Base-by-base conservation (phyloP, 2,113 vertebrate species). In the Polypterus bichir region DNA sequence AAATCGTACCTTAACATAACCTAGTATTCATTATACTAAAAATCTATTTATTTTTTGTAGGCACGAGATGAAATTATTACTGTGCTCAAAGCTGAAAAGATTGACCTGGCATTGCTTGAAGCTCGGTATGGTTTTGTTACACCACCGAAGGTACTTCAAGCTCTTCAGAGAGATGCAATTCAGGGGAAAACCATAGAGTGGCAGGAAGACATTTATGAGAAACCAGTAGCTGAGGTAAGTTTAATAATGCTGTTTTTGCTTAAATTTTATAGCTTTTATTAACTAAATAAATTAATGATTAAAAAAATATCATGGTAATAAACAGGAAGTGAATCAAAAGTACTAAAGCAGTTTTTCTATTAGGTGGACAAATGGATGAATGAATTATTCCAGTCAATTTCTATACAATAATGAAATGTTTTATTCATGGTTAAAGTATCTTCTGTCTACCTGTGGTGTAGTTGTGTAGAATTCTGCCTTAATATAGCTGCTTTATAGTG, bases 41-140 rank as follows among this genome's bases (percentile, higher is more conserved):
- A 27, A 27, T 27, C 27, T 27, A 27, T 27, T 27, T 48, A 83
- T 60, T 78, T 79, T 76, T 67, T 72, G 59, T 78, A 98, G 96
- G 96, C 96, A 76, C 84, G 91, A 73, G 96, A 98, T 74, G 94
- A 98, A 79, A 93, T 98, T 77, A 97, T 98, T 79, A 90, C 89
- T 3, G 88, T 98, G 69, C 83, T 98, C 73, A 94, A 90, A 72
- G 93, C 96, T 56, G 91, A 98, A 77, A 97, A 98, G 80, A 90
- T 93, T 49, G 92, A 98, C 75, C 70, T 96, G 75, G 91, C 90
- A 62, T 80, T 95, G 73, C 79, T 97, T 64, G 94, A 98, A 82
- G 92, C 91, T 76, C 91, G 91, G 62, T 98, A 98, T 2, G 94
- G 94, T 47, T 97, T 97, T 66, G 90, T 94, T 57, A 91, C 90